These are phyloP conservation scores for Actinia tenebrosa DNA, from an alignment of 64 coral and sea anemone species.

Conservation along the genomic window DNA sequence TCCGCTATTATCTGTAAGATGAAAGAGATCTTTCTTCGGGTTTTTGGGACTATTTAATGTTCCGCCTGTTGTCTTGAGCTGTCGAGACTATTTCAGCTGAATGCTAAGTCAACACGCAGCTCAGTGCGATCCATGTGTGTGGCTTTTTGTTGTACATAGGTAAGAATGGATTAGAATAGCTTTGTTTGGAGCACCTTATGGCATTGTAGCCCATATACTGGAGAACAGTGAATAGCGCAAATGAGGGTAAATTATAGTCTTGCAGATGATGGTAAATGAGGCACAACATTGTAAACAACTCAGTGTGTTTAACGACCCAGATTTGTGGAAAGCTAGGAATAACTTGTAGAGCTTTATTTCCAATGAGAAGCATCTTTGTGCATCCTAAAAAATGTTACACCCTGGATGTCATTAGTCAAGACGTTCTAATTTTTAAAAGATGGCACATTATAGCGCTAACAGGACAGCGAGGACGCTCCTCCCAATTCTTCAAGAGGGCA, in stretches of 20 bases:
- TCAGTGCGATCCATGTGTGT: background rate
- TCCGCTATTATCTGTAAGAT: background rate
- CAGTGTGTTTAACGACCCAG: too few species aligned
- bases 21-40: background rate
- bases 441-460: background rate
- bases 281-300: too few species aligned
- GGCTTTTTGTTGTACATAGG: background rate
- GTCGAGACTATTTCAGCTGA: constrained; percentile 12
- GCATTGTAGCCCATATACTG: background rate
- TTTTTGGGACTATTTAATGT: background rate
- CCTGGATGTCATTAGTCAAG: background rate
- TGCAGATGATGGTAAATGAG: too few species aligned
- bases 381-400: background rate
- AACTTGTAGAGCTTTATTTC: too few species aligned
- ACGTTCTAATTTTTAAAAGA: background rate
- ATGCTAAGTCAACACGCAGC: background rate
- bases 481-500: background rate
- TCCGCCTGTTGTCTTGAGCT: background rate
- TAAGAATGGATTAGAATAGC: background rate
- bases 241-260: too few species aligned
- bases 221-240: too few species aligned
- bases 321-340: too few species aligned
- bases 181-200: background rate
- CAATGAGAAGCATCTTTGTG: too few species aligned
- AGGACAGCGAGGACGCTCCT: background rate